These are phyloP conservation scores for Hycleus phaleratus DNA, from an alignment of 1,140 invertebrate species.

Conservation along the genomic window DNA sequence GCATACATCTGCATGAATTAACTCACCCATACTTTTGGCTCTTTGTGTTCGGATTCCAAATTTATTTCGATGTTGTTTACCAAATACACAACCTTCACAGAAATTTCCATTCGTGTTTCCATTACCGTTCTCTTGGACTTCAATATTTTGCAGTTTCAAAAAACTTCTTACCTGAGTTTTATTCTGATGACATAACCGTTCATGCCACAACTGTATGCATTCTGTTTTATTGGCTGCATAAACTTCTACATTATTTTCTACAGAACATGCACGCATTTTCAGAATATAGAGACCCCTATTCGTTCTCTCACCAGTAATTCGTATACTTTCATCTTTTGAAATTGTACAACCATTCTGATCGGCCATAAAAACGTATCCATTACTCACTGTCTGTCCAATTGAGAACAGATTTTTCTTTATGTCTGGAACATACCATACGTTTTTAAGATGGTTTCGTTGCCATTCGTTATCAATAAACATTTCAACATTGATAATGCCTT, in stretches of 20 bases:
- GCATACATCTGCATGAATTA: constrained; percentile 43
- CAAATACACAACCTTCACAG: no score
- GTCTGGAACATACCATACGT: constrained; percentile 39
- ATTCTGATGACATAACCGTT: constrained; percentile 13
- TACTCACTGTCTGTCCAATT: no score
- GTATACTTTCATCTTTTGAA: no score
- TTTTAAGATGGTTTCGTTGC: constrained; percentile 24
- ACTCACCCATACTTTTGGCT: constrained; percentile 31
- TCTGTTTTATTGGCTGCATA: constrained; percentile 11
- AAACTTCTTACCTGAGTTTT: no score
- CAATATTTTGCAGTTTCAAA: not conserved
- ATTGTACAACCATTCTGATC: no score
- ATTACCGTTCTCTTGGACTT: no score
- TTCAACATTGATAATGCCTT: constrained; percentile 24
- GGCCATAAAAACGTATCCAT: constrained; percentile 10
- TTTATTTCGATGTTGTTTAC: no score
- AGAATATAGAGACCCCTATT: no score
- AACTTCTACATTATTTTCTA: not conserved
- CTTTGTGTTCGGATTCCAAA: not conserved
- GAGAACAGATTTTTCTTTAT: constrained; percentile 39
- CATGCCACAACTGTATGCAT: constrained; percentile 36
- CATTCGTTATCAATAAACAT: constrained; percentile 25
- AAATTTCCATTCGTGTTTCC: no score
- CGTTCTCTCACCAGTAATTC: no score
- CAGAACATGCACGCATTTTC: no score